Base-by-base conservation (phyloP, 2,888 invertebrate genomes). In the Stenotaenia linearis region DNA sequence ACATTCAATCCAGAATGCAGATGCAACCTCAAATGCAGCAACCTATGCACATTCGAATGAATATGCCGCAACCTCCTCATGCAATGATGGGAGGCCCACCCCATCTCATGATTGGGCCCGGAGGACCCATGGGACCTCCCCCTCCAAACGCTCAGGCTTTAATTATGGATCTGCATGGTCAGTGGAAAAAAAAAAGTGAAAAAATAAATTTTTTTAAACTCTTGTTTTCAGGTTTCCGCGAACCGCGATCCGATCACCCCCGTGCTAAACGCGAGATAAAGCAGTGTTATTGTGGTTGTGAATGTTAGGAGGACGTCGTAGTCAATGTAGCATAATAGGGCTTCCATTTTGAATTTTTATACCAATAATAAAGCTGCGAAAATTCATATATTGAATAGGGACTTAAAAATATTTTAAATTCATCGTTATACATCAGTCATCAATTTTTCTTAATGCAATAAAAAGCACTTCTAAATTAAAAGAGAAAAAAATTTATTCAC, bases 1-100 rank as follows among this genome's bases (percentile, higher is more conserved):
- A 28, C 12, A 56, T 79, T 21, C 79, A 80, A 23, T 37, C 50
- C 18, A 37, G 76, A n/a, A 75, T 75, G 37, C 79, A 80, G 0
- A 75, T 21, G 25, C 80, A 80, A 23, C 80, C 75, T n/a, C 45
- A 18, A 78, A 77, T 74, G 18, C 80, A 40, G 25, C 61, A 35
- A 28, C 79, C 40, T 9, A 50, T 75, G 12, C 76, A 79, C 21
- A 37, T 35, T 25, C n/a, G 32, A 56, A 61, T 56, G 30, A 56
- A 69, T 21, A n/a, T 37, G 35, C 79, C 18, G 21, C 45, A 28
- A 18, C 76, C 69, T 4, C 75, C 30, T 23, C 77, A 45, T n/a
- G 76, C 69, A 30, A 69, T 76, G 30, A 37, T 37, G 35, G 25
- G 21, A 1, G 37, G 25, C 12, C 76, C 50, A 30, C 78, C 56